Evolutionary conservation across 2,888 invertebrate species (phyloP).

Genomic region (Cephus nigrinus): DNA sequence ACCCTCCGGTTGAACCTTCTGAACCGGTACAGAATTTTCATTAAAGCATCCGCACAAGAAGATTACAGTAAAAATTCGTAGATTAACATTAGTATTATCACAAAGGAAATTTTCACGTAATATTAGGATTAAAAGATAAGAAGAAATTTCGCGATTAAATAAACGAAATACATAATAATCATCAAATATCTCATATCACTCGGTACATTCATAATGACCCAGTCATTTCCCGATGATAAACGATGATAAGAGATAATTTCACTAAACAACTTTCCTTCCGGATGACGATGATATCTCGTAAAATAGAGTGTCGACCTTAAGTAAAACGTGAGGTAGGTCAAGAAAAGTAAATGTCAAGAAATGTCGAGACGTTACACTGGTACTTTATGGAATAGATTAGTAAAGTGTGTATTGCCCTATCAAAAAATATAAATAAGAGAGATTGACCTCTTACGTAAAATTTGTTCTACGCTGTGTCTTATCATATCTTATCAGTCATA

Average conservation of each 20-base stretch:
- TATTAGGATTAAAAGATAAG: background rate
- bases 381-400: background rate
- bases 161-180: background rate
- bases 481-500: background rate
- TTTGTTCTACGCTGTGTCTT: too few relatives aligned
- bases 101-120: background rate
- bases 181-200: background rate
- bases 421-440: too few relatives aligned
- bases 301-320: background rate
- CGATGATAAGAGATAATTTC: background rate
- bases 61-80: background rate
- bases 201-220: background rate
- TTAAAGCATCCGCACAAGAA: background rate
- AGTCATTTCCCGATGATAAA: background rate
- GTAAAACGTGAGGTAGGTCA: constrained; percentile 5
- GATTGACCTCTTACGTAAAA: too few relatives aligned
- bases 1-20: background rate
- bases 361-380: constrained; percentile 11
- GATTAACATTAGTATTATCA: background rate
- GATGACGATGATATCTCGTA: background rate
- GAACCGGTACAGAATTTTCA: background rate
- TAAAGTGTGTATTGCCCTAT: background rate
- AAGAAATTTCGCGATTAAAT: background rate
- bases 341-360: constrained; percentile 18
- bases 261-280: background rate